These are phyloP conservation scores for Drosophila falleni DNA, from an alignment of 2,888 invertebrate species.

Conservation along the genomic window DNA sequence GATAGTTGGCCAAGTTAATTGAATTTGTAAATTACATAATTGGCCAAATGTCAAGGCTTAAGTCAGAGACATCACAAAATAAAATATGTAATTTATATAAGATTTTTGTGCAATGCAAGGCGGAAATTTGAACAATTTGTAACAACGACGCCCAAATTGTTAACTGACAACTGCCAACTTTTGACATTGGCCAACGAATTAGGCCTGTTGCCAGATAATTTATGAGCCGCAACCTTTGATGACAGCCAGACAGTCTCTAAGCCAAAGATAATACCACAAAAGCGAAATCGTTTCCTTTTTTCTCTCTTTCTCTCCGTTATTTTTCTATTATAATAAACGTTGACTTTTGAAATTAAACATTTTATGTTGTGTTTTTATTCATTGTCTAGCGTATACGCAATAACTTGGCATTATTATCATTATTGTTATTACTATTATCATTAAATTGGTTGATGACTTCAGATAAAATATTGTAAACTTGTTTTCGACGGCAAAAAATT, in stretches of 20 bases:
- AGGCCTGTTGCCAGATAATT: constrained; percentile 41
- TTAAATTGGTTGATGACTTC: constrained; percentile 25
- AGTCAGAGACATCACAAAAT: constrained; percentile 30
- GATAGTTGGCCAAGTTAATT: constrained; percentile 52
- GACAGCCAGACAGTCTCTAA: constrained; percentile 9
- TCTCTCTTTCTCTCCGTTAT: constrained; percentile 17
- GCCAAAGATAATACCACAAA: constrained; percentile 28
- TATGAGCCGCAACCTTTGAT: constrained; percentile 34
- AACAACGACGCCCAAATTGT: constrained; percentile 15
- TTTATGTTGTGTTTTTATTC: constrained; percentile 38
- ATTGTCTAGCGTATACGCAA: constrained; percentile 34
- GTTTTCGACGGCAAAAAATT: constrained; percentile 20
- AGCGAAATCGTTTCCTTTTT: constrained; percentile 27
- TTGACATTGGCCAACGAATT: constrained; percentile 47
- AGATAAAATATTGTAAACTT: constrained; percentile 25
- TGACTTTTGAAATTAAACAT: constrained; percentile 32
- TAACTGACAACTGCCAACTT: constrained; percentile 7
- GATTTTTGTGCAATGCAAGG: constrained; percentile 45
- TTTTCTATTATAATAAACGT: constrained; percentile 28
- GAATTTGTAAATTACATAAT: constrained; percentile 60
- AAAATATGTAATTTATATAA: constrained; percentile 29
- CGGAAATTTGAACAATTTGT: constrained; percentile 65
- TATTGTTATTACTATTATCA: constrained; percentile 11
- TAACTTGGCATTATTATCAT: constrained; percentile 13
- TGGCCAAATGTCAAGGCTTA: constrained; percentile 56